A percentile compares a stretch with the other conserved stretches of the same genome.
phyloP scores from a whole-genome alignment of 2,113 vertebrate species.

The Trematocara nigrifrons region DNA sequence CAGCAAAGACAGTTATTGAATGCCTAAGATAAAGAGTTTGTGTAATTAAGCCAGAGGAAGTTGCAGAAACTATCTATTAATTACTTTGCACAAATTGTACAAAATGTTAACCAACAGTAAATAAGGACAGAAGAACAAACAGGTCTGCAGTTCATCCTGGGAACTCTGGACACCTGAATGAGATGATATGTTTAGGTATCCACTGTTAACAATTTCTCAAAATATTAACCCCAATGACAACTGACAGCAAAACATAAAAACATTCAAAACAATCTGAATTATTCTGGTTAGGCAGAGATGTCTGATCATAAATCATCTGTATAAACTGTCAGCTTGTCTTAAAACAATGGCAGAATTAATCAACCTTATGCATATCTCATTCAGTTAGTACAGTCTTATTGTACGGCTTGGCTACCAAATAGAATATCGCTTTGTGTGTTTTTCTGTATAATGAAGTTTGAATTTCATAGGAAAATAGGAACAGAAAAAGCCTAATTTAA shows the following conservation, averaged over 20 bases:
- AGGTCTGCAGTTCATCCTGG: background rate
- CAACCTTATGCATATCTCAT: background rate
- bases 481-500: background rate
- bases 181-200: background rate
- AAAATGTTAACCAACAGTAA: background rate
- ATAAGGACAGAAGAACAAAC: background rate
- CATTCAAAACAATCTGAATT: background rate
- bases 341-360: background rate
- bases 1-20: background rate
- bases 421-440: background rate
- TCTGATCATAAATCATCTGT: background rate
- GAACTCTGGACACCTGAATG: background rate
- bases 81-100: background rate
- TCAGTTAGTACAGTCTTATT: background rate
- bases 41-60: background rate
- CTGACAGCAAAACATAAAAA: background rate
- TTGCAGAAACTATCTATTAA: background rate
- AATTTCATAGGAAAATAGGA: background rate
- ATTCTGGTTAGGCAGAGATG: background rate
- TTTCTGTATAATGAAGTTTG: background rate
- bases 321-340: background rate
- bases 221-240: background rate
- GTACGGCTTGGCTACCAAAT: background rate
- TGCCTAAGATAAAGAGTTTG: background rate
- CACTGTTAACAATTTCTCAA: background rate